Evolutionary conservation across 1,140 invertebrate genomes (phyloP).

Genomic region (Lordiphosa collinella): DNA sequence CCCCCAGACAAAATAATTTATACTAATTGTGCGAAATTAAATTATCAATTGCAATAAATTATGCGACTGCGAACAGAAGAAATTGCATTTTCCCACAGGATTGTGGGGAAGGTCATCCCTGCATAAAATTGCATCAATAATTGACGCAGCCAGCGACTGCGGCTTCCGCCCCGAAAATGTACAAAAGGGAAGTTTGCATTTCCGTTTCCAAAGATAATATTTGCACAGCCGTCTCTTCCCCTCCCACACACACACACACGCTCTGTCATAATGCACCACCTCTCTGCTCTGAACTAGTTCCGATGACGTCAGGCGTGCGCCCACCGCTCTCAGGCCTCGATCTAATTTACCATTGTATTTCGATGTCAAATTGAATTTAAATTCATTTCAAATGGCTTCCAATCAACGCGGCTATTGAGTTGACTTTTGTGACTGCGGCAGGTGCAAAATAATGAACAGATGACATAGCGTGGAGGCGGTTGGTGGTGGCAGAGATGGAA

Average conservation of each 20-base stretch:
- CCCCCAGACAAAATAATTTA: conserved; percentile 12
- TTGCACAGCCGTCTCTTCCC: conserved; percentile 7
- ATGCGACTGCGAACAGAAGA: conserved; percentile 9
- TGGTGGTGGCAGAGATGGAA: background rate
- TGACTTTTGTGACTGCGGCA: conserved; percentile 18
- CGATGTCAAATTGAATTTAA: conserved; percentile 30
- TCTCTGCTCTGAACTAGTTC: conserved; percentile 10
- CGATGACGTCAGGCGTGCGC: conserved; percentile 20
- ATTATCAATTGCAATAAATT: conserved; percentile 56
- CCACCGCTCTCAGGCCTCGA: conserved; percentile 6
- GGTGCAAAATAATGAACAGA: conserved; percentile 18
- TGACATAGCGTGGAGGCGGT: background rate
- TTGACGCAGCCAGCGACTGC: conserved; percentile 30
- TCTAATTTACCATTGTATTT: conserved; percentile 47
- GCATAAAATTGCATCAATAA: conserved; percentile 44
- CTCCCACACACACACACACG: background rate
- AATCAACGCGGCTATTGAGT: conserved; percentile 26
- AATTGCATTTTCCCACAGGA: conserved; percentile 46
- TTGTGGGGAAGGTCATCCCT: background rate
- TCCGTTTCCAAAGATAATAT: conserved; percentile 39
- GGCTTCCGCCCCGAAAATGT: conserved; percentile 8
- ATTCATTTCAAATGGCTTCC: conserved; percentile 35
- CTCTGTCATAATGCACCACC: too few species aligned
- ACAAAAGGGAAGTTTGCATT: conserved; percentile 26
- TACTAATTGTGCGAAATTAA: conserved; percentile 51